Percentiles rank a stretch among this genome's conserved stretches.
phyloP scores from a whole-genome alignment of 2,888 invertebrate genomes.

The Miltochrista miniata region DNA sequence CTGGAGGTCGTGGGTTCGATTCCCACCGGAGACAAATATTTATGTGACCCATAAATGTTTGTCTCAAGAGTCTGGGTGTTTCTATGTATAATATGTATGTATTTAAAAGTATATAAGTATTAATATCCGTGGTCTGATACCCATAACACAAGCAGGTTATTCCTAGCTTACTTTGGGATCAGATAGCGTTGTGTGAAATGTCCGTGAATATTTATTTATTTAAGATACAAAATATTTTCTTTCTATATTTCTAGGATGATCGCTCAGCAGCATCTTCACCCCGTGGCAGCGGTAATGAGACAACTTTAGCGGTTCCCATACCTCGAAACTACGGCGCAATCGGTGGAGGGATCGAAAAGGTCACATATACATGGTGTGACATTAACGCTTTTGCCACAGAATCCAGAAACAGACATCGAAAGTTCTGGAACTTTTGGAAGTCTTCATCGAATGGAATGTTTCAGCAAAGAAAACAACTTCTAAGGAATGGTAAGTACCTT shows the following conservation, averaged over 20 bases:
- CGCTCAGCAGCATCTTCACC: conserved; percentile 59
- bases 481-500: conserved; percentile 86
- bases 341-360: conserved; percentile 65
- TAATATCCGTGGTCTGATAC: no score
- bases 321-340: conserved; percentile 70
- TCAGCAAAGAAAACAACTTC: conserved; percentile 86
- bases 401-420: conserved; percentile 70
- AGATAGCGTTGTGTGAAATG: no score
- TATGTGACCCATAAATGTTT: no score
- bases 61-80: no score
- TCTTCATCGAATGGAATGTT: conserved; percentile 64
- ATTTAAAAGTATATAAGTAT: no score
- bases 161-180: no score
- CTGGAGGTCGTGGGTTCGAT: no score
- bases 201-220: no score
- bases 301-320: conserved; percentile 57
- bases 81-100: no score
- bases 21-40: no score
- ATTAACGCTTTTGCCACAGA: conserved; percentile 89
- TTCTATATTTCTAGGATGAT: conserved; percentile 43
- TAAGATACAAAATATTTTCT: no score
- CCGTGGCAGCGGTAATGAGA: conserved; percentile 59
- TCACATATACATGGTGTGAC: conserved; percentile 91
- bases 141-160: no score
- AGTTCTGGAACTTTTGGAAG: conserved; percentile 76